phyloP scores from a whole-genome alignment of 2,113 vertebrate species.

The Lophotis ruficrista region DNA sequence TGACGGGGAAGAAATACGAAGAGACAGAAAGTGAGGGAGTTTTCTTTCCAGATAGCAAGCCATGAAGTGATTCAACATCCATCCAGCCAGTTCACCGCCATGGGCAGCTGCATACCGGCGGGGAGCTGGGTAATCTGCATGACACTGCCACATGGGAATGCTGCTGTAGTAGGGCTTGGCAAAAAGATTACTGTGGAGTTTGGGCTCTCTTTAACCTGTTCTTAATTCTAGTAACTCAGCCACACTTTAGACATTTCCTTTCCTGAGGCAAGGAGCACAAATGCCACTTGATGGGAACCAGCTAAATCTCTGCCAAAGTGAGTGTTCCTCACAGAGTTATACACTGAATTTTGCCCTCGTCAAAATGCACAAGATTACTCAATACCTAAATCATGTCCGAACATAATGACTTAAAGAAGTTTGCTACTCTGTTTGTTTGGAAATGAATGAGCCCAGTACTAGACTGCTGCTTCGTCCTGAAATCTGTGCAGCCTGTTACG shows the following conservation, averaged over 20 bases:
- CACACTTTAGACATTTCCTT: neutral
- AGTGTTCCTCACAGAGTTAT: neutral
- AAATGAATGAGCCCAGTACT: neutral
- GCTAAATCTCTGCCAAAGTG: neutral
- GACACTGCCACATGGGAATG: neutral
- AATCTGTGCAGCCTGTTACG: accelerated
- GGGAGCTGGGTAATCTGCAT: neutral
- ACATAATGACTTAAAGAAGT: neutral
- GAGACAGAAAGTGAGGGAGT: neutral
- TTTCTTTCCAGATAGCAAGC: neutral
- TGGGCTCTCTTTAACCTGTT: neutral
- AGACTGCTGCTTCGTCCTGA: neutral
- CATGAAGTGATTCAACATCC: neutral
- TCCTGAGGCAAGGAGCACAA: neutral
- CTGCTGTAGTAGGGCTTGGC: neutral
- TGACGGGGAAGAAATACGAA: neutral
- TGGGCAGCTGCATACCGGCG: too few relatives aligned
- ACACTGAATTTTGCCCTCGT: neutral
- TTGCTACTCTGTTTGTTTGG: neutral
- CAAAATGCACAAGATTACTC: neutral
- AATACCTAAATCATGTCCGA: neutral
- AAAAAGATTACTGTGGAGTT: neutral
- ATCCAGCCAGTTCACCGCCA: neutral
- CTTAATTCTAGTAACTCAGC: neutral
- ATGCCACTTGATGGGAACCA: neutral